Evolutionary conservation across 1,140 invertebrate species (phyloP).

Genomic region (Antheraea mylitta): DNA sequence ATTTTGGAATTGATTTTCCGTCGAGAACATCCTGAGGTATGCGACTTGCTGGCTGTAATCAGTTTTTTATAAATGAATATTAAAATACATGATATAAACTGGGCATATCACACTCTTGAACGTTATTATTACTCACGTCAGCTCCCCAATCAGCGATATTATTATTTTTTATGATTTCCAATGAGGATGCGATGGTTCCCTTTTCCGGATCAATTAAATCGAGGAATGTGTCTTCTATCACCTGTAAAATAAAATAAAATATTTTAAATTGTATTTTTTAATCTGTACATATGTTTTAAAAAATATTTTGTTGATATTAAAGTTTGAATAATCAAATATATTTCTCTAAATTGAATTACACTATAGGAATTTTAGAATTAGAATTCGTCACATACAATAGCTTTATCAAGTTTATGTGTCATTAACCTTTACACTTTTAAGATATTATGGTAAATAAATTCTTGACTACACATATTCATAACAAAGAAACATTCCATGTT

Average conservation of each 20-base stretch:
- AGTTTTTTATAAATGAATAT: conserved; percentile 30
- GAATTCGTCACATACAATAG: no score
- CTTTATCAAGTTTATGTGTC: no score
- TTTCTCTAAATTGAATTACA: no score
- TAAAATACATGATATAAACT: not conserved
- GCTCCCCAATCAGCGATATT: conserved; percentile 90
- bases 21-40: conserved; percentile 79
- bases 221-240: conserved; percentile 85
- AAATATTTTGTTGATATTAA: no score
- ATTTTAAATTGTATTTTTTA: not conserved
- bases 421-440: no score
- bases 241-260: conserved; percentile 41
- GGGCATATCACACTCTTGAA: not conserved
- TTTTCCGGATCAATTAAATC: conserved; percentile 82
- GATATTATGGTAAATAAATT: no score
- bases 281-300: not conserved
- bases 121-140: conserved; percentile 79
- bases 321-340: no score
- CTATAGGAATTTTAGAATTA: no score
- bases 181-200: conserved; percentile 76
- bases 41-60: conserved; percentile 76
- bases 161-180: conserved; percentile 84
- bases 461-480: no score
- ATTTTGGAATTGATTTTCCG: conserved; percentile 80
- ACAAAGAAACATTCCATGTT: no score